Percentiles rank a stretch among this genome's conserved stretches.
Conservation (phyloP, 2,797 vertebrate species). For the Clarias pachynema region DNA sequence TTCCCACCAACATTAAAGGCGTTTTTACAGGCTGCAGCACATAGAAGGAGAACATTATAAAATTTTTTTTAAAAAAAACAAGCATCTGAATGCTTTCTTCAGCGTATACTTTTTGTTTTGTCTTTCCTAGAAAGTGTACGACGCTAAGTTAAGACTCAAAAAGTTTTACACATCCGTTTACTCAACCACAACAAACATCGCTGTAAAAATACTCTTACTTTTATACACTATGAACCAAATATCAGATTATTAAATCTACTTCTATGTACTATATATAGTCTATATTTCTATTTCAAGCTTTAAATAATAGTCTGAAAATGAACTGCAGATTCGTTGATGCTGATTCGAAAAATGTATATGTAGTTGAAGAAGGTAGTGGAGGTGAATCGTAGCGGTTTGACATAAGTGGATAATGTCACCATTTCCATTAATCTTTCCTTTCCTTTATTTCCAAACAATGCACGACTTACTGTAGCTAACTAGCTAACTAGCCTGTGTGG, state of each 20-base stretch:
- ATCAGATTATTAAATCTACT: neutral
- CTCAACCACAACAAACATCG: neutral
- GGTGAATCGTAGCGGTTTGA: no score
- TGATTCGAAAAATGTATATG: no score
- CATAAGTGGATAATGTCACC: no score
- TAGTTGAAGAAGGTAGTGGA: no score
- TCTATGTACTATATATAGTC: no score
- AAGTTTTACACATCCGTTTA: neutral
- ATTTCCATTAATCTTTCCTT: no score
- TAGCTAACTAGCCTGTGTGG: no score
- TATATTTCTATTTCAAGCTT: neutral
- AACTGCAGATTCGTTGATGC: neutral
- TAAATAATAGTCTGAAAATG: neutral
- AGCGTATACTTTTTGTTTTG: neutral
- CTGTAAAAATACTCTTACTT: neutral
- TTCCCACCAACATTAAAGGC: conserved; percentile 76
- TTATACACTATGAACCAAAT: neutral
- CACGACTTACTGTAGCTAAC: no score
- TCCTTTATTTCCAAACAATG: no score
- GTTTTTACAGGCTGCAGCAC: conserved; percentile 47
- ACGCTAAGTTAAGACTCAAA: neutral
- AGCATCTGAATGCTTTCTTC: conserved; percentile 32
- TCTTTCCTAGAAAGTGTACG: neutral
- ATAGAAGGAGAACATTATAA: conserved; percentile 36
- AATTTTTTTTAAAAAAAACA: conserved; percentile 1